phyloP scores from a whole-genome alignment of 2,888 invertebrate species.

The Sinohyriopsis cumingii region DNA sequence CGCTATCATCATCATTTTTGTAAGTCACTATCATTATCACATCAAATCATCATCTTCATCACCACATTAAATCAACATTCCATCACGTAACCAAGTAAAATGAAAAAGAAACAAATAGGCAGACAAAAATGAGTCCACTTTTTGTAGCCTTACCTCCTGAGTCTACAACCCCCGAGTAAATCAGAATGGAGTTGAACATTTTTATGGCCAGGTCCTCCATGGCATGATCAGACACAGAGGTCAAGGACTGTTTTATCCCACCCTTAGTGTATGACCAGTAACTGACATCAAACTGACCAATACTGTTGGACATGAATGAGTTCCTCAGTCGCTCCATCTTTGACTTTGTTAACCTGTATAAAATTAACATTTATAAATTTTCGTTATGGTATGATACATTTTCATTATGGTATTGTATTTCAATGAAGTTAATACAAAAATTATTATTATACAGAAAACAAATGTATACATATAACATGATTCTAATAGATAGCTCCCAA shows the following conservation, averaged over 20 bases:
- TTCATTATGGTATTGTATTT: too few relatives aligned
- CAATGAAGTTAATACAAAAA: too few relatives aligned
- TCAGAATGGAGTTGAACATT: slow-evolving; percentile 90
- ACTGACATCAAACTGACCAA: slow-evolving; percentile 73
- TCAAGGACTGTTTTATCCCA: slow-evolving; percentile 86
- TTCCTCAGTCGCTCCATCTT: slow-evolving; percentile 60
- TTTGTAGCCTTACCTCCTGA: slow-evolving; percentile 20
- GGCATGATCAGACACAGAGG: slow-evolving; percentile 87
- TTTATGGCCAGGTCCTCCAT: slow-evolving; percentile 86
- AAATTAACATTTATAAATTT: neutral
- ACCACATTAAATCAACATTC: neutral
- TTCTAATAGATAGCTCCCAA: too few relatives aligned
- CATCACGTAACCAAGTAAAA: too few relatives aligned
- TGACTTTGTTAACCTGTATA: slow-evolving; percentile 61
- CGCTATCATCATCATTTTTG: too few relatives aligned
- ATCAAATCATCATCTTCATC: neutral
- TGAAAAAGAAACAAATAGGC: too few relatives aligned
- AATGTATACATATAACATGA: too few relatives aligned
- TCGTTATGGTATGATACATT: too few relatives aligned
- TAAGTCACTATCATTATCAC: too few relatives aligned
- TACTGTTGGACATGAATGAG: slow-evolving; percentile 79
- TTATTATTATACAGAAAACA: too few relatives aligned
- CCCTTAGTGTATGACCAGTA: slow-evolving; percentile 94
- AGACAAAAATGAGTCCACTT: neutral
- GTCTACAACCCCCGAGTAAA: slow-evolving; percentile 77